phyloP scores from a whole-genome alignment of 2,888 invertebrate species.

The Prosopocoilus inquinatus region DNA sequence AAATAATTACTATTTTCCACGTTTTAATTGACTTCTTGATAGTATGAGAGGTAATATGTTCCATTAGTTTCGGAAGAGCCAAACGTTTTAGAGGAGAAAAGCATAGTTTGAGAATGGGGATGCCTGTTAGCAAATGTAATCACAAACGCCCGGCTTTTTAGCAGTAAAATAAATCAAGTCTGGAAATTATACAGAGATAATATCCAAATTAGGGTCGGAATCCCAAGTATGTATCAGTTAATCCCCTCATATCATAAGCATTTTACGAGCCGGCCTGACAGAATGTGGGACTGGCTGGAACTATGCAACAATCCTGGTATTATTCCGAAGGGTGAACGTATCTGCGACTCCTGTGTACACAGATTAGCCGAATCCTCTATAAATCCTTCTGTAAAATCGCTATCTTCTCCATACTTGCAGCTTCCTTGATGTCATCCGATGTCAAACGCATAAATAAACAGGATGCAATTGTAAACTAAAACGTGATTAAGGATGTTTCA shows the following conservation, averaged over 20 bases:
- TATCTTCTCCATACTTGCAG: constrained; percentile 38
- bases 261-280: constrained; percentile 34
- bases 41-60: too few relatives aligned
- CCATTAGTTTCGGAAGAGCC: too few relatives aligned
- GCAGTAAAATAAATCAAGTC: constrained; percentile 13
- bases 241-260: constrained; percentile 36
- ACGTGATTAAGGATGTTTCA: too few relatives aligned
- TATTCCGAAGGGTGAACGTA: constrained; percentile 34
- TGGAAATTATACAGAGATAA: constrained; percentile 15
- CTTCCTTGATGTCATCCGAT: constrained; percentile 25
- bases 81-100: too few relatives aligned
- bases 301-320: constrained; percentile 22
- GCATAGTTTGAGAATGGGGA: too few relatives aligned
- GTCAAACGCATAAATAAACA: too few relatives aligned
- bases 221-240: constrained; percentile 22
- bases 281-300: constrained; percentile 18
- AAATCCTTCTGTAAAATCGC: constrained; percentile 44
- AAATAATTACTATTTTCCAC: too few relatives aligned
- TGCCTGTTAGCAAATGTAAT: background rate
- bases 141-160: background rate
- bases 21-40: too few relatives aligned
- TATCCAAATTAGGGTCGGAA: constrained; percentile 17
- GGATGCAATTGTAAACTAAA: too few relatives aligned
- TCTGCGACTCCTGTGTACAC: constrained; percentile 40
- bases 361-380: constrained; percentile 42